phyloP scores from a whole-genome alignment of 1,140 invertebrate species.

The Bombus affinis region DNA sequence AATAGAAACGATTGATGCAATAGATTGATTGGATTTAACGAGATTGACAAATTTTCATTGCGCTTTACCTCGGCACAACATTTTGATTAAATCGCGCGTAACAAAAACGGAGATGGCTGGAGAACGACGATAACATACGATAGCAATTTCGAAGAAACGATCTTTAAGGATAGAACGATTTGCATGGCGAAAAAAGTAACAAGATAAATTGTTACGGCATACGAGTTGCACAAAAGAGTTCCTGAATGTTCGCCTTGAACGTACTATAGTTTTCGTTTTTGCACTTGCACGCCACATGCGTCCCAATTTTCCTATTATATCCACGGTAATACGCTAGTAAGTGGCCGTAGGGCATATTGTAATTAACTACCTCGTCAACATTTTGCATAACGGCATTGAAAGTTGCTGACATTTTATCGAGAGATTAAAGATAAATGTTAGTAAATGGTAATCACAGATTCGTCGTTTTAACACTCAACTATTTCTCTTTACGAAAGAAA shows the following conservation, averaged over 20 bases:
- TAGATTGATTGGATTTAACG: no score
- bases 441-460: no score
- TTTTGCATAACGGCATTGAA: background rate
- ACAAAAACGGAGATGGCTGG: accelerated
- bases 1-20: no score
- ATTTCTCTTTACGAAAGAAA: no score
- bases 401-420: background rate
- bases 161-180: background rate
- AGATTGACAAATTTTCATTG: no score
- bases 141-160: background rate
- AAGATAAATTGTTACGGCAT: background rate
- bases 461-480: no score
- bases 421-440: background rate
- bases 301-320: slow-evolving; percentile 30
- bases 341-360: background rate
- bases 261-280: background rate
- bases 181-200: background rate
- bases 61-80: no score
- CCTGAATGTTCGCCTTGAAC: background rate
- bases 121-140: background rate
- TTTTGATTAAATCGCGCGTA: no score
- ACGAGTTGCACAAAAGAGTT: no score
- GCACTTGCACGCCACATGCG: slow-evolving; percentile 38
- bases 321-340: background rate
- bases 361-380: background rate